Percentiles rank a stretch among this genome's conserved stretches.
Conservation (phyloP, 2,113 vertebrate genomes). For the Cyphomyrus discorhynchus region DNA sequence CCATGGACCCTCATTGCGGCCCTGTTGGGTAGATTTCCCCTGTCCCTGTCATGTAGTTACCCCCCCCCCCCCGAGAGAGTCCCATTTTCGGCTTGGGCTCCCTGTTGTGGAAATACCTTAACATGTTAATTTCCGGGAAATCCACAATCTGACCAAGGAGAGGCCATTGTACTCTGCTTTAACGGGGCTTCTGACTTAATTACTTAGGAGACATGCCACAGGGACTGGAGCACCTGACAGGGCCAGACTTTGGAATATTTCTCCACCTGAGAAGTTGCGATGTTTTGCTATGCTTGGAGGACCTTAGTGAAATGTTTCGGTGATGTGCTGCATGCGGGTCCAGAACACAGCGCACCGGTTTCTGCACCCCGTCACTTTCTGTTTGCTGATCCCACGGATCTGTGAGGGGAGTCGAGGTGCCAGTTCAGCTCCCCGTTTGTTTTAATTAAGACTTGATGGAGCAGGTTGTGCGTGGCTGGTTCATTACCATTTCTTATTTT, state of each 20-base stretch:
- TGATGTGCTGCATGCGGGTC: neutral
- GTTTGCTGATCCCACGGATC: neutral
- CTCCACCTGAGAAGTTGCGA: neutral
- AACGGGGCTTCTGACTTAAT: neutral
- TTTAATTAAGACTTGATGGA: conserved; percentile 6
- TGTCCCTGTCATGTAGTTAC: neutral
- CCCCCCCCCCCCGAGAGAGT: neutral
- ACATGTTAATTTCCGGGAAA: neutral
- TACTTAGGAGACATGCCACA: neutral
- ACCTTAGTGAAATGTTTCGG: neutral
- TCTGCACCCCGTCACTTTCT: no score
- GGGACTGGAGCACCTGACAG: neutral
- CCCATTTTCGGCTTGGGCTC: neutral
- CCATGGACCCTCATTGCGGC: neutral
- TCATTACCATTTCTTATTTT: neutral
- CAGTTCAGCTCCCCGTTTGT: neutral
- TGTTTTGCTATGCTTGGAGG: neutral
- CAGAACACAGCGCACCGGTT: neutral
- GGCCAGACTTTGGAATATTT: neutral
- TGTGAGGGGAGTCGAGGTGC: neutral
- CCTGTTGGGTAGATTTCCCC: neutral
- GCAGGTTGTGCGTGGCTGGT: neutral
- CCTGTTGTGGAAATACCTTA: neutral
- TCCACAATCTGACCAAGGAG: neutral
- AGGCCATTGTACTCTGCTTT: neutral